Conservation (phyloP, 1,140 invertebrate genomes). For the Plectrocnemia conspersa region DNA sequence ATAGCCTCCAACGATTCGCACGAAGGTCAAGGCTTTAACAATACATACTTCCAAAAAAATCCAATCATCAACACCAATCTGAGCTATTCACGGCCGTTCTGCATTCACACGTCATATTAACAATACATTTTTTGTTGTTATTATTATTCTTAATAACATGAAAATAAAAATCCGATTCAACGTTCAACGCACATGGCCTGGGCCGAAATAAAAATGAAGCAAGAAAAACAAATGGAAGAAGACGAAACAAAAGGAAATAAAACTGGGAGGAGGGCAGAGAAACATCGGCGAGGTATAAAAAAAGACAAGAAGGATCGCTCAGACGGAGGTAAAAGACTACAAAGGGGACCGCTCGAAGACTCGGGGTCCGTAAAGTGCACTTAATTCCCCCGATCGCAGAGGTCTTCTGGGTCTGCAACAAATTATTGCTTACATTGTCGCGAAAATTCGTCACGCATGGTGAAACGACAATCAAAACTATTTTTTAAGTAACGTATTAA, state of each 20-base stretch:
- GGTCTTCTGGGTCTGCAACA: neutral
- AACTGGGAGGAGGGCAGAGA: neutral
- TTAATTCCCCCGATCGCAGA: constrained; percentile 5
- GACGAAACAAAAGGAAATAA: constrained; percentile 13
- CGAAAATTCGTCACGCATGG: too few relatives aligned
- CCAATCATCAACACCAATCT: too few relatives aligned
- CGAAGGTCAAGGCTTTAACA: too few relatives aligned
- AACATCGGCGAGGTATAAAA: neutral
- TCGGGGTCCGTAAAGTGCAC: constrained; percentile 3
- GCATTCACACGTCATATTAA: too few relatives aligned
- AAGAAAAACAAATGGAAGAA: neutral
- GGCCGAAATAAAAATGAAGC: constrained; percentile 14
- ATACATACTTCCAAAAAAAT: too few relatives aligned
- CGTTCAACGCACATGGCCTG: constrained; percentile 9
- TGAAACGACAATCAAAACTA: too few relatives aligned
- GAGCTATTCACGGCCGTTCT: too few relatives aligned
- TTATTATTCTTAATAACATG: too few relatives aligned
- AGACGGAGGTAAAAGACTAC: constrained; percentile 13
- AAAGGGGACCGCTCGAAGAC: constrained; percentile 17
- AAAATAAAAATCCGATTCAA: too few relatives aligned
- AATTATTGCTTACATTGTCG: neutral
- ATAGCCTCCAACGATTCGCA: too few relatives aligned
- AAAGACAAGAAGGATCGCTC: constrained; percentile 9
- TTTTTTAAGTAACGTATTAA: too few relatives aligned
- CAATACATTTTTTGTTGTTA: too few relatives aligned